These are phyloP conservation scores for Drosophila leonis DNA, from an alignment of 2,888 invertebrate genomes.

Conservation along the genomic window DNA sequence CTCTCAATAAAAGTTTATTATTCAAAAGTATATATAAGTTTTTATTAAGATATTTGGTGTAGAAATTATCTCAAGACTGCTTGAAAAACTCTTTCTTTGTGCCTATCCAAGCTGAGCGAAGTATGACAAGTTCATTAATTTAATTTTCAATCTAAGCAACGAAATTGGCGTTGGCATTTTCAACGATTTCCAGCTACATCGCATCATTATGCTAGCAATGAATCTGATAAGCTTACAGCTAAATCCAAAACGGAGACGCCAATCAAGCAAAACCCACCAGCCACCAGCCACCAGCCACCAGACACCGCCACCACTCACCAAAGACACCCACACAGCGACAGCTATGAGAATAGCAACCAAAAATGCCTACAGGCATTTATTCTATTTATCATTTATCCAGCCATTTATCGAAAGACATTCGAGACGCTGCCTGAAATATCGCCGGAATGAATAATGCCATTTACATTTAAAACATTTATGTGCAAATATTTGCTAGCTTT, in stretches of 20 bases:
- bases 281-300: constrained; percentile 2
- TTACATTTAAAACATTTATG: constrained; percentile 72
- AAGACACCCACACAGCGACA: constrained; percentile 25
- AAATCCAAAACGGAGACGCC: constrained; percentile 65
- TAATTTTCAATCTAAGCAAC: constrained; percentile 59
- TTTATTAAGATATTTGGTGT: neutral
- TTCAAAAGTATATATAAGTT: neutral
- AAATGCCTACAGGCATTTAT: constrained; percentile 73
- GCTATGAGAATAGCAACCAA: constrained; percentile 54
- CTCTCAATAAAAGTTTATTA: neutral
- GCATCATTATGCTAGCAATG: constrained; percentile 76
- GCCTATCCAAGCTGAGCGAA: neutral
- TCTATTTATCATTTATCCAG: constrained; percentile 82
- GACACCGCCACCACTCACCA: neutral
- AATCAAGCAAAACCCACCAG: constrained; percentile 36
- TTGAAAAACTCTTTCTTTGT: neutral
- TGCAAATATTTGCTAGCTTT: constrained; percentile 59
- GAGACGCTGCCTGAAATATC: constrained; percentile 63
- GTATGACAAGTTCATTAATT: constrained; percentile 50
- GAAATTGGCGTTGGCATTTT: constrained; percentile 28
- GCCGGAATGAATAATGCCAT: constrained; percentile 66
- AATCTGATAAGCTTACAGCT: constrained; percentile 78
- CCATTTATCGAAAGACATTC: constrained; percentile 76
- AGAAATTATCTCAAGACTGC: neutral
- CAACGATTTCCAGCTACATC: constrained; percentile 31